These are phyloP conservation scores for Ylistrum balloti DNA, from an alignment of 1,140 invertebrate genomes.

Conservation along the genomic window DNA sequence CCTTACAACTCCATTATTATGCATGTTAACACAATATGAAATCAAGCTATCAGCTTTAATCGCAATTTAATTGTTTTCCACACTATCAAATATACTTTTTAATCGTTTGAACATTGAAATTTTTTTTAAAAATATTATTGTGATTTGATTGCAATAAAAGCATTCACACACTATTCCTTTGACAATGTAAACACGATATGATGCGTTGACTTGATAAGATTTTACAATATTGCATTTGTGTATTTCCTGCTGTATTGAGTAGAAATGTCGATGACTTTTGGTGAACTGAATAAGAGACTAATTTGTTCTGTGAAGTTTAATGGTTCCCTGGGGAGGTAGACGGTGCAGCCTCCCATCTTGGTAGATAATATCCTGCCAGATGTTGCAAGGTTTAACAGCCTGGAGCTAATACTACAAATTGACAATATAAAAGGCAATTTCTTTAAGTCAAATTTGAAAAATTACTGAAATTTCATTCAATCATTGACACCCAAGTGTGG, in stretches of 20 bases:
- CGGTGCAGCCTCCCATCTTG: neutral
- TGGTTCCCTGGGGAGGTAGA: neutral
- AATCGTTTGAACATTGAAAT: neutral
- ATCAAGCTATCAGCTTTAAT: neutral
- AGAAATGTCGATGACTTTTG: constrained; percentile 1
- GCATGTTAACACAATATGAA: no score
- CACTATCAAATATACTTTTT: neutral
- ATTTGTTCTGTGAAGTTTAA: constrained; percentile 29
- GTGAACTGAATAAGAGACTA: neutral
- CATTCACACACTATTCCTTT: neutral
- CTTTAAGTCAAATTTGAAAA: constrained; percentile 36
- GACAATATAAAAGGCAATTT: constrained; percentile 40
- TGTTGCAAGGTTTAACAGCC: constrained; percentile 37
- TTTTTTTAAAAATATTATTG: neutral
- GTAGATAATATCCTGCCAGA: constrained; percentile 33
- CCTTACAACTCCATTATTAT: no score
- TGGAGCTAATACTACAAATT: constrained; percentile 20
- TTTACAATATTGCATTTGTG: neutral
- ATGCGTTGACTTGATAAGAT: neutral
- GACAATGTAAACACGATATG: constrained; percentile 23
- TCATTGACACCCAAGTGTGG: constrained; percentile 32
- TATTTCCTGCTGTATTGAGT: neutral
- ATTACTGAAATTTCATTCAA: constrained; percentile 40
- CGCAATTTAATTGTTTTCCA: neutral
- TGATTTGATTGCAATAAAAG: neutral